Percentiles rank a stretch among this genome's conserved stretches.
phyloP scores from a whole-genome alignment of 2,888 invertebrate species.

The Mesopsocus fuscifrons region DNA sequence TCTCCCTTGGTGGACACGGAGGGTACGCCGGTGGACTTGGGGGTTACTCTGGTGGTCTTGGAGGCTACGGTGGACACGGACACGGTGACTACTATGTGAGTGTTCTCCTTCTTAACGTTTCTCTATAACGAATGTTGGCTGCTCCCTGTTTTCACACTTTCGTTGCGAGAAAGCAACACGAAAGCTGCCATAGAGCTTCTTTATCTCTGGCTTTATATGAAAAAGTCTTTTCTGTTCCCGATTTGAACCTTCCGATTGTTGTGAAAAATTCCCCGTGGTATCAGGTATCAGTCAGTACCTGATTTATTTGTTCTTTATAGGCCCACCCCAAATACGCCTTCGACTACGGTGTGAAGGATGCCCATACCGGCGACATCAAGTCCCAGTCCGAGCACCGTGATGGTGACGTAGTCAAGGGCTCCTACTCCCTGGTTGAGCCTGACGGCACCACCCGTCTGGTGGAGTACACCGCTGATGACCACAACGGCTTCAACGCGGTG shows the following conservation, averaged over 20 bases:
- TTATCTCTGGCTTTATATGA: too few relatives aligned
- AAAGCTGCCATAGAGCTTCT: too few relatives aligned
- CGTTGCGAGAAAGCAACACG: too few relatives aligned
- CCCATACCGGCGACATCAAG: constrained; percentile 51
- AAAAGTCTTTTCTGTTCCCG: too few relatives aligned
- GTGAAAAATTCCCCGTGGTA: too few relatives aligned
- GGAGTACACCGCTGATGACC: constrained; percentile 41
- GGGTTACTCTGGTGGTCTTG: not conserved
- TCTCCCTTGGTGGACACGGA: not conserved
- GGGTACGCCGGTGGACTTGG: not conserved
- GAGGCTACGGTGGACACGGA: not conserved
- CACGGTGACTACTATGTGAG: too few relatives aligned
- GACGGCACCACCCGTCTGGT: constrained; percentile 43
- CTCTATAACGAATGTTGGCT: too few relatives aligned
- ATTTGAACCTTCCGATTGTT: too few relatives aligned
- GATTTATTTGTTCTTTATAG: constrained; percentile 12
- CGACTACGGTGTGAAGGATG: constrained; percentile 49
- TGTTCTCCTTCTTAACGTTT: too few relatives aligned
- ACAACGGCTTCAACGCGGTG: constrained; percentile 38
- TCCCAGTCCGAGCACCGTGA: constrained; percentile 47
- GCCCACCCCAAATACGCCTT: constrained; percentile 45
- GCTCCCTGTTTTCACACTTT: too few relatives aligned
- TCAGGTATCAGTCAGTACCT: too few relatives aligned
- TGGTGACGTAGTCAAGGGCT: constrained; percentile 53
- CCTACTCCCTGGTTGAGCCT: constrained; percentile 41